phyloP scores from a whole-genome alignment of 2,113 vertebrate genomes.

The Synodontis membranacea region DNA sequence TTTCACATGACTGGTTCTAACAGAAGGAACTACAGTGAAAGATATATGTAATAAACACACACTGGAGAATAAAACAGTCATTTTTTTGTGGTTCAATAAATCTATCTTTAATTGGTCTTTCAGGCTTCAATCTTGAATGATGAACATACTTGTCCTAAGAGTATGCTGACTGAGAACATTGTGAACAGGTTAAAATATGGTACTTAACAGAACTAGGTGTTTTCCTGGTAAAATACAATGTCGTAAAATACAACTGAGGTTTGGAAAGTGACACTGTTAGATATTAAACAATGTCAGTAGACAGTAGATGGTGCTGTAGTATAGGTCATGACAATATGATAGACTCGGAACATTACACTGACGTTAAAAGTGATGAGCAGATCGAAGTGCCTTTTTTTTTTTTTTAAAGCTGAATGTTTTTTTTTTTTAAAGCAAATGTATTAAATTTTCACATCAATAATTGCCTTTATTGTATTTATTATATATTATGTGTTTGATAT shows the following conservation, averaged over 20 bases:
- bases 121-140: neutral
- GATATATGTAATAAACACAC: neutral
- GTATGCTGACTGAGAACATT: neutral
- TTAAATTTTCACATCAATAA: neutral
- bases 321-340: neutral
- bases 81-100: neutral
- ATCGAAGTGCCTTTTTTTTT: neutral
- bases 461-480: neutral
- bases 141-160: neutral
- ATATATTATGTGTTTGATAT: neutral
- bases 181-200: neutral
- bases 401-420: neutral
- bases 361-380: neutral
- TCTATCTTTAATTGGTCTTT: neutral
- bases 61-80: neutral
- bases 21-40: slow-evolving; percentile 24
- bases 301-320: slow-evolving; percentile 6
- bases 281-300: neutral
- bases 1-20: neutral
- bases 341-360: neutral
- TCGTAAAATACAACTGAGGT: neutral
- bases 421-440: neutral
- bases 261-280: neutral
- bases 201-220: neutral
- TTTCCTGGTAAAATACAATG: neutral